Evolutionary conservation across 1,140 invertebrate genomes (phyloP).

Genomic region (Rhynchophorus ferrugineus): DNA sequence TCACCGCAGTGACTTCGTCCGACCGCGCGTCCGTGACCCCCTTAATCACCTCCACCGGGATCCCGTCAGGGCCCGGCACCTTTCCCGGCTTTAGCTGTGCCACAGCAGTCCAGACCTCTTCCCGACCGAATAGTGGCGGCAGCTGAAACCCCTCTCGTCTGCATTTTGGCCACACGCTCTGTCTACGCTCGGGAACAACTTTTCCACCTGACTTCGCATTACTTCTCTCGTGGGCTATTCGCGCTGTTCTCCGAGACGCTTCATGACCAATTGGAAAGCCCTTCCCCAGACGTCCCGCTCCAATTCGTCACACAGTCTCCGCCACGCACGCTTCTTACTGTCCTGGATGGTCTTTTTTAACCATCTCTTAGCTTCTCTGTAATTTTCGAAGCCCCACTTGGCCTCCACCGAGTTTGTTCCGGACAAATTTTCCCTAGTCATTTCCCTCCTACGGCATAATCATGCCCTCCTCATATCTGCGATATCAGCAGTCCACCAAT

Average conservation of each 20-base stretch:
- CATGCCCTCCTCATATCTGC: no score
- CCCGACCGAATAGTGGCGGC: constrained; percentile 13
- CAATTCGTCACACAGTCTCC: constrained; percentile 14
- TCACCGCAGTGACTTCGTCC: not conserved
- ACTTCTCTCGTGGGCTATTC: constrained; percentile 2
- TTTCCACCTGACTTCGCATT: not conserved
- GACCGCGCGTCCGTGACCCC: not conserved
- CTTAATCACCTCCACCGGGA: constrained; percentile 24
- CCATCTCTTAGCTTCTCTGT: no score
- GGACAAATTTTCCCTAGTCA: no score
- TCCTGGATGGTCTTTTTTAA: no score
- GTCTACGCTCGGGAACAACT: constrained; percentile 1
- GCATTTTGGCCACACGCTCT: not conserved
- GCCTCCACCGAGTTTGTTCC: no score
- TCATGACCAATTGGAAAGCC: constrained; percentile 22
- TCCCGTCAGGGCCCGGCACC: constrained; percentile 26
- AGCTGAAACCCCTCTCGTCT: not conserved
- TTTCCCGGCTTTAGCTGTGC: constrained; percentile 17
- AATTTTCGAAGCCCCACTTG: no score
- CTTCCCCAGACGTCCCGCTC: constrained; percentile 23
- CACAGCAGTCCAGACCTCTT: constrained; percentile 17
- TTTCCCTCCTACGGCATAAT: no score
- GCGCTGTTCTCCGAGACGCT: not conserved
- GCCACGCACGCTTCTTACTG: no score
- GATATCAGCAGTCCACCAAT: no score